phyloP scores from a whole-genome alignment of 2,113 vertebrate species.

The Capreolus pygargus region DNA sequence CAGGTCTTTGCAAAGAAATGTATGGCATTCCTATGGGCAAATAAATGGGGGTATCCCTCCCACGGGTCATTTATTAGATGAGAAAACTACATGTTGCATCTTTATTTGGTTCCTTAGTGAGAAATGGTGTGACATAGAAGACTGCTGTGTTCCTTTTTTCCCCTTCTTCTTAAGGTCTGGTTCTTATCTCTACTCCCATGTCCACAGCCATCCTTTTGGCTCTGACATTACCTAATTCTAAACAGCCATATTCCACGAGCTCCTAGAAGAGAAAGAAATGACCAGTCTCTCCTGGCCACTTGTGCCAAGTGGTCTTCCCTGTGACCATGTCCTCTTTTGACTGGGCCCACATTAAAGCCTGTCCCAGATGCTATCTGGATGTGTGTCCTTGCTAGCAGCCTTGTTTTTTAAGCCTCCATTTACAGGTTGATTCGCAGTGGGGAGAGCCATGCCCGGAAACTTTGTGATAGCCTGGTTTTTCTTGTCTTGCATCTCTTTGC shows the following conservation, averaged over 20 bases:
- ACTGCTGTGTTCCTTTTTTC: neutral
- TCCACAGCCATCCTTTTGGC: neutral
- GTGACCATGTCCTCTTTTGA: neutral
- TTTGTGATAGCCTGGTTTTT: slow-evolving; percentile 44
- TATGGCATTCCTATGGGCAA: neutral
- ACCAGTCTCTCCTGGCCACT: neutral
- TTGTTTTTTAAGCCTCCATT: slow-evolving; percentile 40
- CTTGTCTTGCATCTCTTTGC: slow-evolving; percentile 39
- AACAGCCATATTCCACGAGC: neutral
- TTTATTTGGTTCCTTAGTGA: neutral
- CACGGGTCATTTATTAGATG: neutral
- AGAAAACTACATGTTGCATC: neutral
- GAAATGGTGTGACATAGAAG: neutral
- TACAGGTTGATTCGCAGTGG: slow-evolving; percentile 46
- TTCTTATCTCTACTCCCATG: neutral
- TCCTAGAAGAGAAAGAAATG: neutral
- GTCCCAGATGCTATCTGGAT: neutral
- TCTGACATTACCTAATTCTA: neutral
- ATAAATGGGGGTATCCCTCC: neutral
- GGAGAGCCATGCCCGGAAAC: slow-evolving; percentile 1
- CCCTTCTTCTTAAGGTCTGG: neutral
- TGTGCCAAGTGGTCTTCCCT: neutral
- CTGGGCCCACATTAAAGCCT: neutral
- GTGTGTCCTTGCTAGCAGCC: neutral
- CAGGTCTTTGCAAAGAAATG: neutral